Base-by-base conservation (phyloP, 1,140 invertebrate species). In the Drosophila suzukii region DNA sequence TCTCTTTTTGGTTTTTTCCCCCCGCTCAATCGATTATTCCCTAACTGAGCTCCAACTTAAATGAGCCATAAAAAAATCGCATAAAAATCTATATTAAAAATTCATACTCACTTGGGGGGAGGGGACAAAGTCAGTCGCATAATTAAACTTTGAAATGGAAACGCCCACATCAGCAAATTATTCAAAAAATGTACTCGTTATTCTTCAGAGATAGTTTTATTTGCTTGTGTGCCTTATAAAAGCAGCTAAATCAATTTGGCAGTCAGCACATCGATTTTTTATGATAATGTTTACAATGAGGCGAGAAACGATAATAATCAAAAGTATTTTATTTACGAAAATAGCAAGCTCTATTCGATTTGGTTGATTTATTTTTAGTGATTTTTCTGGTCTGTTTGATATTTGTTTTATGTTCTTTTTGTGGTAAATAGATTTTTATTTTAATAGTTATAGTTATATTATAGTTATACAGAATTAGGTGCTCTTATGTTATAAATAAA, bases 71-170 rank as follows among this genome's bases (percentile, higher is more conserved):
- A 71, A 30, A 71, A 71, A 83, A 47, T 60, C 41, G 39, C 55
- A 60, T 68, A 56, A 66, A 75, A 74, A 75, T 20, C 17, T 8
- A 55, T 6, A 50, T 47, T 39, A 39, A 62, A 36, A 75, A 57
- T 50, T 44, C 43, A 38, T 50, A 39, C 38, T 53, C 60, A 78
- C 20, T 30, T 54, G 61, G 49, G 51, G 12, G 30, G 61, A 43
- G n/a, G n/a, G 60, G 61, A 39, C 27, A 51, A 70, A 63, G 59
- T 72, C 56, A 66, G 46, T 57, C 36, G 68, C 67, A 66, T 66
- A 81, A 85, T 85, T 71, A 71, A 86, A 62, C 60, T 63, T 71
- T 62, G 34, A 86, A 78, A 72, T 61, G 20, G 62, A 75, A 49
- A 63, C 65, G 50, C 72, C 65, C 83, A 56, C 78, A 82, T 39